These are phyloP conservation scores for Trissonchulus latispiculum DNA, from an alignment of 2,888 invertebrate genomes.

Conservation along the genomic window DNA sequence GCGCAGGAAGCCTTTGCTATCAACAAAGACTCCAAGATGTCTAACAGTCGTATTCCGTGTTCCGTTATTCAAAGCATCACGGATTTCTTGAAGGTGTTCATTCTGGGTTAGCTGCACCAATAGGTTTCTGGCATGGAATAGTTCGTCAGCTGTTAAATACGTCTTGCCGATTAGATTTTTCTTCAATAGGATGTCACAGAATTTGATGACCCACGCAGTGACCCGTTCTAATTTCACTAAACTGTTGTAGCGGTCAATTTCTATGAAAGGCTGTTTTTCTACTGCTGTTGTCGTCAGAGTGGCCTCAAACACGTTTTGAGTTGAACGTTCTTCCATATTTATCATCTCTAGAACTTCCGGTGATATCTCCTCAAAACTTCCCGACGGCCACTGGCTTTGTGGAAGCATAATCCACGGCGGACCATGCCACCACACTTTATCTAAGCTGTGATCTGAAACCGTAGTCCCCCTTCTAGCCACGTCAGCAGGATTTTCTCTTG, in stretches of 20 bases:
- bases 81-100: too few relatives aligned
- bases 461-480: conserved; percentile 29
- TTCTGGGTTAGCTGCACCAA: too few relatives aligned
- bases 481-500: conserved; percentile 36
- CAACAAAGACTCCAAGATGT: neutral
- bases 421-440: conserved; percentile 32
- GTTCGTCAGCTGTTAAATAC: too few relatives aligned
- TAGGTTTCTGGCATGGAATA: too few relatives aligned
- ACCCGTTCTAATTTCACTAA: neutral
- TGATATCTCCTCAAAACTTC: too few relatives aligned
- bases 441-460: conserved; percentile 19
- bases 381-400: neutral
- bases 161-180: neutral
- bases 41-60: too few relatives aligned
- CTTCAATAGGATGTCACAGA: too few relatives aligned
- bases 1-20: neutral
- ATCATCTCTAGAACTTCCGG: neutral
- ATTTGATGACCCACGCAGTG: neutral
- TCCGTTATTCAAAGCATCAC: too few relatives aligned
- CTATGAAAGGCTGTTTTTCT: too few relatives aligned
- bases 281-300: too few relatives aligned
- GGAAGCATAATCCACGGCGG: conserved; percentile 28
- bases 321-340: neutral
- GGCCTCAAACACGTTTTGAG: neutral
- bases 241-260: neutral